These are phyloP conservation scores for Hystrix brachyura DNA, from an alignment of 2,113 vertebrate genomes.

Conservation along the genomic window DNA sequence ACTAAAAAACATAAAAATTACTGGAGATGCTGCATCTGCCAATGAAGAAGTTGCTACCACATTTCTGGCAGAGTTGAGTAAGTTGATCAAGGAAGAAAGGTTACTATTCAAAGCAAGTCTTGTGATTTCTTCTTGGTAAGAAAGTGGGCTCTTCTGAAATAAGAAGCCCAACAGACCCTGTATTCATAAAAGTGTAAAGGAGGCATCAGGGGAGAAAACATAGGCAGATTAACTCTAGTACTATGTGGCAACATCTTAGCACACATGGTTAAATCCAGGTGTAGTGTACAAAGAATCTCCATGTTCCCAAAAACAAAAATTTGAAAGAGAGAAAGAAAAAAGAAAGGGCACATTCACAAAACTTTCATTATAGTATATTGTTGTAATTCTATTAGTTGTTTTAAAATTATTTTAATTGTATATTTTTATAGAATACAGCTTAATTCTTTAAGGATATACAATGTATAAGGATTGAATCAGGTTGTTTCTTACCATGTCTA, in stretches of 20 bases:
- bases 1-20: constrained; percentile 4
- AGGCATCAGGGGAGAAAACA: neutral
- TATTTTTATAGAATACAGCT: neutral
- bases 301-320: neutral
- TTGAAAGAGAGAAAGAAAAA: neutral
- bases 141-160: neutral
- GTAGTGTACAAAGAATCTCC: neutral
- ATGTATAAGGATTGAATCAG: neutral
- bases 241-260: neutral
- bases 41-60: neutral
- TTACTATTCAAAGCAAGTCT: neutral
- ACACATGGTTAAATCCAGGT: neutral
- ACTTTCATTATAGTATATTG: neutral
- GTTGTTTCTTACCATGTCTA: neutral
- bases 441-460: neutral
- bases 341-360: neutral
- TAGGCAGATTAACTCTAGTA: neutral
- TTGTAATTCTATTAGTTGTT: neutral
- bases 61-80: neutral
- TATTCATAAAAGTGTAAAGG: neutral
- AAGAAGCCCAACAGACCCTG: neutral
- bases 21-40: neutral
- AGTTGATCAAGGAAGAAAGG: neutral
- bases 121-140: neutral
- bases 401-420: neutral